Base-by-base conservation (phyloP, 2,888 invertebrate genomes). In the Apamea sordens region DNA sequence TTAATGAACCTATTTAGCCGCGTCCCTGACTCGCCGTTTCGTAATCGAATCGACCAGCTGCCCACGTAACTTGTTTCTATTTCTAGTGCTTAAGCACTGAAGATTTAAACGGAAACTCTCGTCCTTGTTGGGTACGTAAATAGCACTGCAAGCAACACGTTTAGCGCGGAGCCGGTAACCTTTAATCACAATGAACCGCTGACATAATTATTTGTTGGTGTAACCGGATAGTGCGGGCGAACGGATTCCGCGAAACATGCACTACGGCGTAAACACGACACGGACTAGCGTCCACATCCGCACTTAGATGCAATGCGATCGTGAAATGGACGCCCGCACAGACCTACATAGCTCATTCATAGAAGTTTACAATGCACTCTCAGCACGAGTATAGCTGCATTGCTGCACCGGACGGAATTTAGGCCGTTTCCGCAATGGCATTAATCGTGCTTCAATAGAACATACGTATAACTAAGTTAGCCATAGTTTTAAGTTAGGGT, bases 131-230 rank as follows among this genome's bases (percentile, higher is more conserved):
- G 76, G 79, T 83, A 90, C 92, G 90, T 90, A 91, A 91, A 91
- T 92, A 92, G 89, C 89, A 68, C 63, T 77, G 81, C 87, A 83
- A 85, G 85, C 83, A 84, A 77, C 84, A 78, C 67, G 88, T 85
- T 87, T 84, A 86, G 82, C 86, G 82, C 80, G 87, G 88, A 90
- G 90, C 91, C 91, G 92, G 92, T 93, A 92, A 92, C 92, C 93
- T 93, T 92, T 93, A 93, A 93, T 94, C 93, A 92, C 92, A 92
- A 91, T 93, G 93, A 93, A 93, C 94, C 89, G 94, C 94, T 96
- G 95, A 95, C 95, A 95, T 95, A 95, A 95, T 96, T 95, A 95
- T 95, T 94, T 93, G 93, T 93, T 92, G 91, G 92, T 92, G 95
- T 93, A 95, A 95, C 94, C 93, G 93, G 94, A 95, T 95, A 93